These are phyloP conservation scores for Oryzias dopingdopingensis DNA, from an alignment of 2,797 vertebrate species.

Conservation along the genomic window DNA sequence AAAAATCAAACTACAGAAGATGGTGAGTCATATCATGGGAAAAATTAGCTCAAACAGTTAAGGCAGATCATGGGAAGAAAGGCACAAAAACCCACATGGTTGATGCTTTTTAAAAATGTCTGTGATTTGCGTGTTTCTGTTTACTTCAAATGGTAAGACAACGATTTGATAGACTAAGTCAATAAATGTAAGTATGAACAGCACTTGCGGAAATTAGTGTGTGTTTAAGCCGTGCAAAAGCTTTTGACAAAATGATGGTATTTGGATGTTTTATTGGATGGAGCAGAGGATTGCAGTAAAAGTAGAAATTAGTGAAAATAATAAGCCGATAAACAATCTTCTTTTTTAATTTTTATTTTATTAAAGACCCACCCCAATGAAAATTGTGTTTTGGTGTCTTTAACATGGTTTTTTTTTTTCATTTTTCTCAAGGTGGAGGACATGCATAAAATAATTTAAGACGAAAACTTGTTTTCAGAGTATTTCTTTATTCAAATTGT, in stretches of 20 bases:
- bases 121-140: neutral
- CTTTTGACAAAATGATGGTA: neutral
- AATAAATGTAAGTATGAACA: slow-evolving; percentile 7
- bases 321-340: too few species aligned
- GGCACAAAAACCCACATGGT: slow-evolving; percentile 5
- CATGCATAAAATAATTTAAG: too few species aligned
- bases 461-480: too few species aligned
- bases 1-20: slow-evolving; percentile 30
- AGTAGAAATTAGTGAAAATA: neutral
- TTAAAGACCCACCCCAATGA: too few species aligned
- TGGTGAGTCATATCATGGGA: slow-evolving; percentile 28
- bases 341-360: too few species aligned
- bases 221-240: neutral
- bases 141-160: neutral
- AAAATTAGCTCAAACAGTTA: slow-evolving; percentile 13
- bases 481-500: too few species aligned
- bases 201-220: neutral
- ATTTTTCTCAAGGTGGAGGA: too few species aligned
- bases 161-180: slow-evolving; percentile 8
- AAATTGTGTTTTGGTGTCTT: too few species aligned
- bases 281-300: neutral
- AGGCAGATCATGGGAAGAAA: slow-evolving; percentile 35
- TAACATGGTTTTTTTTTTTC: too few species aligned
- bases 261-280: neutral
- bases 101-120: neutral